Evolutionary conservation across 2,888 invertebrate genomes (phyloP).

Genomic region (Drosophila borealis): DNA sequence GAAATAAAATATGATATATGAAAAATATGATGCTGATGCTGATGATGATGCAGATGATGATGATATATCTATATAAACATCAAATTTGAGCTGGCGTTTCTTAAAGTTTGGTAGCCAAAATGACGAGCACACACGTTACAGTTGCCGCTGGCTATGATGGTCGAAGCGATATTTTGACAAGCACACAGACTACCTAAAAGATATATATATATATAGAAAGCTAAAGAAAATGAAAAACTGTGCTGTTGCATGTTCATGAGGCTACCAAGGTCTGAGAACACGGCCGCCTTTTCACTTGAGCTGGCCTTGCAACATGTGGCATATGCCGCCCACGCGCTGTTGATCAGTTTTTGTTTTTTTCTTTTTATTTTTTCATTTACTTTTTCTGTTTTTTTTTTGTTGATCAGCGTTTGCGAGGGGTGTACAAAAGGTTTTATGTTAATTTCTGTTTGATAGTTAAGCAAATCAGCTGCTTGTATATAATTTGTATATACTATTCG

Average conservation of each 20-base stretch:
- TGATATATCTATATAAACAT: slow-evolving; percentile 28
- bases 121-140: slow-evolving; percentile 20
- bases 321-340: not conserved
- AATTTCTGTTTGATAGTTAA: not conserved
- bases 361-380: no score
- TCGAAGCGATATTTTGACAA: slow-evolving; percentile 1
- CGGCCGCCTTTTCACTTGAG: slow-evolving; percentile 75
- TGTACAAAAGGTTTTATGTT: slow-evolving; percentile 1
- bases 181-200: not conserved
- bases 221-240: slow-evolving; percentile 12
- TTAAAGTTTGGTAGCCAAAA: slow-evolving; percentile 78
- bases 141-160: slow-evolving; percentile 13
- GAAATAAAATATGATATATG: slow-evolving; percentile 74
- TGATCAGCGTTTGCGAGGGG: not conserved
- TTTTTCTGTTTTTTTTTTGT: no score
- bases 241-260: slow-evolving; percentile 47
- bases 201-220: slow-evolving; percentile 8
- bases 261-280: slow-evolving; percentile 79
- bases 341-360: slow-evolving; percentile 13
- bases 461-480: not conserved
- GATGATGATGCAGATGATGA: slow-evolving; percentile 1
- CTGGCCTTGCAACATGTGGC: slow-evolving; percentile 13
- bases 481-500: not conserved
- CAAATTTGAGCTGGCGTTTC: slow-evolving; percentile 77
- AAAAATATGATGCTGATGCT: slow-evolving; percentile 8